Percentiles rank a stretch among this genome's conserved stretches.
phyloP scores from a whole-genome alignment of 1,140 invertebrate genomes.

The Geopemphigus sp. region DNA sequence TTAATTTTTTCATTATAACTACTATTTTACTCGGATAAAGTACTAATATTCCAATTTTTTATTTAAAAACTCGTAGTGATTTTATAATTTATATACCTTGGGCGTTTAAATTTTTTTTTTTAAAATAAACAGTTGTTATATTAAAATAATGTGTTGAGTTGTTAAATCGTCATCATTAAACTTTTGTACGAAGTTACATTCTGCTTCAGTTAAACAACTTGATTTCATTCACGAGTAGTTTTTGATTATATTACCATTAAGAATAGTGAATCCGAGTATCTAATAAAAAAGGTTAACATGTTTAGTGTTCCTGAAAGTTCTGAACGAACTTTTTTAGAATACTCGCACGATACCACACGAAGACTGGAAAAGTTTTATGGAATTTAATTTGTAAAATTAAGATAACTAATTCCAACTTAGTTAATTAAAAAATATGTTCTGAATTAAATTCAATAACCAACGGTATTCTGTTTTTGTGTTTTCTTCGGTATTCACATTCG shows the following conservation, averaged over 20 bases:
- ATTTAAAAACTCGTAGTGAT: too few relatives aligned
- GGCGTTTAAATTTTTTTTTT: too few relatives aligned
- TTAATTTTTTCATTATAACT: too few relatives aligned
- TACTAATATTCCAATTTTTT: too few relatives aligned
- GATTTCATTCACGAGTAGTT: background rate
- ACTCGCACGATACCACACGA: background rate
- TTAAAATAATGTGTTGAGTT: too few relatives aligned
- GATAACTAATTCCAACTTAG: conserved; percentile 6
- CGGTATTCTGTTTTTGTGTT: background rate
- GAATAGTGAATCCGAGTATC: background rate
- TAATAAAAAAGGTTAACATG: conserved; percentile 9
- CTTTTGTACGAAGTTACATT: too few relatives aligned
- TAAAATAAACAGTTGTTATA: too few relatives aligned
- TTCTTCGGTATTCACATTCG: background rate
- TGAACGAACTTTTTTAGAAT: background rate
- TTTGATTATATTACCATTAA: conserved; percentile 12
- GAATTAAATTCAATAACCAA: conserved; percentile 17
- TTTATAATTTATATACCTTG: too few relatives aligned
- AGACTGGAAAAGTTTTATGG: conserved; percentile 2
- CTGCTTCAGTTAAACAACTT: background rate
- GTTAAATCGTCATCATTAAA: too few relatives aligned
- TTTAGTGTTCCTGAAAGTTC: conserved; percentile 14
- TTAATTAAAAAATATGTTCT: conserved; percentile 24
- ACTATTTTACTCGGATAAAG: too few relatives aligned
- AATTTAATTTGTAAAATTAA: conserved; percentile 33